These are phyloP conservation scores for Penelope pileata DNA, from an alignment of 2,113 vertebrate genomes.

Conservation along the genomic window DNA sequence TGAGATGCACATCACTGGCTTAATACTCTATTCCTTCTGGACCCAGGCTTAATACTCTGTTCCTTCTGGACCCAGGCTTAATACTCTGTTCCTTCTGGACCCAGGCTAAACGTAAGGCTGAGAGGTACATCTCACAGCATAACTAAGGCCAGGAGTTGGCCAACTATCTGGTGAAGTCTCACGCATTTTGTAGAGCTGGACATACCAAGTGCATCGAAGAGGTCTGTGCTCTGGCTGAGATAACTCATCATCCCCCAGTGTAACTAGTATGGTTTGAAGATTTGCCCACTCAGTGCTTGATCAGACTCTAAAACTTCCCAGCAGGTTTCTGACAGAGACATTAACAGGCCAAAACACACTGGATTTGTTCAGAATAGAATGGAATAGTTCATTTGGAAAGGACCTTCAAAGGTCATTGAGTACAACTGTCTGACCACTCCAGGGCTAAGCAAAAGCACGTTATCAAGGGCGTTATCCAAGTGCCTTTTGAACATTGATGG, in stretches of 20 bases:
- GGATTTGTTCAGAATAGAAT: neutral
- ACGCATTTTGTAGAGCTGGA: rapidly evolving
- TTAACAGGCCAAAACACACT: neutral
- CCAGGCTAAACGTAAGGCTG: neutral
- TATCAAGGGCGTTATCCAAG: neutral
- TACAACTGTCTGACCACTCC: neutral
- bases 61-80: too few relatives aligned
- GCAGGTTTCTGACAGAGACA: neutral
- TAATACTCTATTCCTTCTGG: neutral
- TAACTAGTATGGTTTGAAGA: rapidly evolving
- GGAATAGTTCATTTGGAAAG: neutral
- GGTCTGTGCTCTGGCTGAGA: neutral
- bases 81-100: neutral
- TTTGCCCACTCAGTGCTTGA: neutral
- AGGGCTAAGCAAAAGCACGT: neutral
- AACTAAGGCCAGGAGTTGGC: neutral
- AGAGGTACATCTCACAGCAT: neutral
- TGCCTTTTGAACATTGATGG: neutral
- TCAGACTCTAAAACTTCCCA: neutral
- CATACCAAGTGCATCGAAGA: neutral
- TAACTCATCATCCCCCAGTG: neutral
- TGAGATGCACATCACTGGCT: neutral
- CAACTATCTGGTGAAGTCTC: neutral
- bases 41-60: too few relatives aligned
- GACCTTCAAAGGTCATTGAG: neutral